Conservation (phyloP, 2,797 vertebrate species). For the Urocyon cinereoargenteus region DNA sequence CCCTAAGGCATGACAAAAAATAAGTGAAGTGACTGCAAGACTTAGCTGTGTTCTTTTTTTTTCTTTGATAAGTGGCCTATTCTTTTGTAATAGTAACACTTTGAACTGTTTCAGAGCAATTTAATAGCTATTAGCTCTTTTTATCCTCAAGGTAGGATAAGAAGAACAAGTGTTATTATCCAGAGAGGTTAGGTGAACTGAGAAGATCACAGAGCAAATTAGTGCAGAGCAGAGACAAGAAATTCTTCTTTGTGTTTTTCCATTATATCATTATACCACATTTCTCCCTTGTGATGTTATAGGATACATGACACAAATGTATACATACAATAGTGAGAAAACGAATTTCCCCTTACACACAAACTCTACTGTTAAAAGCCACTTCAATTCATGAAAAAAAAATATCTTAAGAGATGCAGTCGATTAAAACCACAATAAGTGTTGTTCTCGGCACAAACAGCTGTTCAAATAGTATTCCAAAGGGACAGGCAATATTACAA, state of each 20-base stretch:
- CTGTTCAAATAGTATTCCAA: conserved; percentile 42
- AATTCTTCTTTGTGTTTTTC: conserved; percentile 8
- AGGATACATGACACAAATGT: not conserved
- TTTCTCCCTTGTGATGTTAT: not conserved
- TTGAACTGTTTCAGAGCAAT: conserved; percentile 45
- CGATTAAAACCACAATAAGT: conserved; percentile 57
- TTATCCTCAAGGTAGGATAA: not conserved
- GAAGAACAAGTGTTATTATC: not conserved
- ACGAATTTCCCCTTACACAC: not conserved
- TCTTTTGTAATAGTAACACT: conserved; percentile 34
- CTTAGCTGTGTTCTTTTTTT: not conserved
- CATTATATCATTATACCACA: not conserved
- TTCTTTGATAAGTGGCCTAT: not conserved
- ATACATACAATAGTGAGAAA: not conserved
- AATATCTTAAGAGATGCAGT: not conserved
- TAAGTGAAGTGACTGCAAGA: conserved; percentile 27
- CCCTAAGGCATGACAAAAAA: not conserved
- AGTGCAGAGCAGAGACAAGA: not conserved
- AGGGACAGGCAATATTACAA: conserved; percentile 32
- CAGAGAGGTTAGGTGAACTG: conserved; percentile 3
- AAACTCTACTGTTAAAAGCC: not conserved
- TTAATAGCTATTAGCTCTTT: conserved; percentile 44
- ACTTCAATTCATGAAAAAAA: conserved; percentile 24
- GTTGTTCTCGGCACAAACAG: conserved; percentile 45
- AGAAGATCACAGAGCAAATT: conserved; percentile 51